Conservation (phyloP, 2,797 vertebrate species). For the Poeciliopsis gracilis region DNA sequence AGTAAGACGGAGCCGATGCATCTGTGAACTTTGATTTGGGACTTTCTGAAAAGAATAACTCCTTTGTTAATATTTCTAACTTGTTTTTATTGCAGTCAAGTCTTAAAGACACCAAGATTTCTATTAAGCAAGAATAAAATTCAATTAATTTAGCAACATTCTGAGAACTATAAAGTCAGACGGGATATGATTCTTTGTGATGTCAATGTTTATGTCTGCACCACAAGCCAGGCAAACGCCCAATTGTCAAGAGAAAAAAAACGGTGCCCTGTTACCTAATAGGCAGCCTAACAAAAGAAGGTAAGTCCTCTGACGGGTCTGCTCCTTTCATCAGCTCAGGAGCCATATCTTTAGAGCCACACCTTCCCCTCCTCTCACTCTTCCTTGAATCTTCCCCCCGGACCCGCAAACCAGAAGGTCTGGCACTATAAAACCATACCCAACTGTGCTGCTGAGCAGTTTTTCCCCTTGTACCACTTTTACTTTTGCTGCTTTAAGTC, state of each 20-base stretch:
- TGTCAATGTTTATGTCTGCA: background rate
- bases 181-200: background rate
- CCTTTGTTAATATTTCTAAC: background rate
- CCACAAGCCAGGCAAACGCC: slow-evolving; percentile 25
- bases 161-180: background rate
- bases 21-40: background rate
- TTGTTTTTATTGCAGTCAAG: background rate
- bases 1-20: background rate
- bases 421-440: slow-evolving; percentile 55
- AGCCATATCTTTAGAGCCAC: slow-evolving; percentile 65
- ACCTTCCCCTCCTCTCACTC: slow-evolving; percentile 63
- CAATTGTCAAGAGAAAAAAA: slow-evolving; percentile 45
- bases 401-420: slow-evolving; percentile 42
- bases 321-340: slow-evolving; percentile 61
- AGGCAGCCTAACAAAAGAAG: slow-evolving; percentile 53
- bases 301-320: slow-evolving; percentile 27
- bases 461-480: background rate
- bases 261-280: slow-evolving; percentile 41
- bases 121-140: background rate
- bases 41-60: background rate
- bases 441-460: slow-evolving; percentile 34
- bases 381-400: slow-evolving; percentile 33
- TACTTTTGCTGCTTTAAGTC: slow-evolving; percentile 3
- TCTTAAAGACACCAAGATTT: background rate
- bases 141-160: background rate